Conservation (phyloP, 2,888 invertebrate species). For the Xestia ashworthii region DNA sequence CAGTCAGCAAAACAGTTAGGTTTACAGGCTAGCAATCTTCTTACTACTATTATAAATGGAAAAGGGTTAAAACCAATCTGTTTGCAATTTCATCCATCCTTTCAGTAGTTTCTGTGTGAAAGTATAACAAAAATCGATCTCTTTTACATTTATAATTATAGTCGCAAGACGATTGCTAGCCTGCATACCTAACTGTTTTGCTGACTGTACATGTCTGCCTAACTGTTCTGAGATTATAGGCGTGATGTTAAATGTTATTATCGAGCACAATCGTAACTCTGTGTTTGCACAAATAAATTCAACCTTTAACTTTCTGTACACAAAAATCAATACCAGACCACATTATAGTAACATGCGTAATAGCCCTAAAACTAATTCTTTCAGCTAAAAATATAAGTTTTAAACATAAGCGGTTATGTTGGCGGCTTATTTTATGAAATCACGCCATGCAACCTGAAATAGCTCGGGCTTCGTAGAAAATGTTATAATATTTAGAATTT, state of each 20-base stretch:
- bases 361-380: constrained; percentile 55
- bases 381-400: constrained; percentile 65
- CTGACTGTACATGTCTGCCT: no score
- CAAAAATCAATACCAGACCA: constrained; percentile 31
- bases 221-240: no score
- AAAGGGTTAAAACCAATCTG: no score
- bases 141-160: no score
- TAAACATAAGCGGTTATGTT: constrained; percentile 54
- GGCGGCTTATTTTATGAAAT: constrained; percentile 49
- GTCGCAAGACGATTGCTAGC: no score
- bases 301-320: not conserved
- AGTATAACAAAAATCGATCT: no score
- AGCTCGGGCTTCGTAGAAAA: constrained; percentile 48
- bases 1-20: no score
- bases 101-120: no score
- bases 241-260: not conserved
- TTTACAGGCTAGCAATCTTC: no score
- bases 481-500: constrained; percentile 48
- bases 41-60: no score
- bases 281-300: not conserved
- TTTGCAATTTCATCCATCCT: no score
- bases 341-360: constrained; percentile 37
- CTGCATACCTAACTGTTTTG: no score
- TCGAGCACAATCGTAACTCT: constrained; percentile 4
- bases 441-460: constrained; percentile 62